These are phyloP conservation scores for Chromoteleia sp. DNA, from an alignment of 2,888 invertebrate genomes.

Conservation along the genomic window DNA sequence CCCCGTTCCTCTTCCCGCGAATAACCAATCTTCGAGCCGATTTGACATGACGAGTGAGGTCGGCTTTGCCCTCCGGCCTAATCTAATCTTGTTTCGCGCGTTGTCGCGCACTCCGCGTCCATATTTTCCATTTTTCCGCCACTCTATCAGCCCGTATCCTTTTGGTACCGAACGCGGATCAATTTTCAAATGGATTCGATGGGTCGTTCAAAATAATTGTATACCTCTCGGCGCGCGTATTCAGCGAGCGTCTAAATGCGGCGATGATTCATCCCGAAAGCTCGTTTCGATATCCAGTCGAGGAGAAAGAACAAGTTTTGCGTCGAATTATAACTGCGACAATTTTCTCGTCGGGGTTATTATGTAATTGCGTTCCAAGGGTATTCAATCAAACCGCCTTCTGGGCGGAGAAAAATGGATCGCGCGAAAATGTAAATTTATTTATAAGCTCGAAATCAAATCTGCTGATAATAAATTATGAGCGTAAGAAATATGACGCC, in stretches of 20 bases:
- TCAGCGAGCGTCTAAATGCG: not conserved
- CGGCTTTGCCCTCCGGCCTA: slow-evolving; percentile 28
- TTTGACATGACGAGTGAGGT: slow-evolving; percentile 56
- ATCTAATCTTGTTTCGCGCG: slow-evolving; percentile 57
- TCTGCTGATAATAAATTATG: slow-evolving; percentile 23
- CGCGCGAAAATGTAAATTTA: too few species aligned
- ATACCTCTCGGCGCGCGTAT: slow-evolving; percentile 8
- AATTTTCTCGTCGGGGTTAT: not conserved
- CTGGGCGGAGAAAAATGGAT: not conserved
- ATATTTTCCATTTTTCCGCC: slow-evolving; percentile 57
- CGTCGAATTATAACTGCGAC: slow-evolving; percentile 6
- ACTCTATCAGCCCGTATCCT: slow-evolving; percentile 17
- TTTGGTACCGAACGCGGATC: slow-evolving; percentile 31
- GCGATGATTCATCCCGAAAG: slow-evolving; percentile 14
- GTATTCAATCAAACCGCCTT: slow-evolving; percentile 10
- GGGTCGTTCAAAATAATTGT: slow-evolving; percentile 47
- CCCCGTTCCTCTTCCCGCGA: not conserved
- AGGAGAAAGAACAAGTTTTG: too few species aligned
- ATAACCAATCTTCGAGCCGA: slow-evolving; percentile 62
- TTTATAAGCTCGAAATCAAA: slow-evolving; percentile 5
- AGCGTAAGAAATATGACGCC: slow-evolving; percentile 24
- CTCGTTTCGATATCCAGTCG: not conserved
- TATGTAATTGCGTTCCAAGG: slow-evolving; percentile 4
- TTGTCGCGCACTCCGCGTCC: slow-evolving; percentile 46
- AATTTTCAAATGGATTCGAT: slow-evolving; percentile 53